Conservation (phyloP, 2,797 vertebrate species). For the Catamblyrhynchus diadema region DNA sequence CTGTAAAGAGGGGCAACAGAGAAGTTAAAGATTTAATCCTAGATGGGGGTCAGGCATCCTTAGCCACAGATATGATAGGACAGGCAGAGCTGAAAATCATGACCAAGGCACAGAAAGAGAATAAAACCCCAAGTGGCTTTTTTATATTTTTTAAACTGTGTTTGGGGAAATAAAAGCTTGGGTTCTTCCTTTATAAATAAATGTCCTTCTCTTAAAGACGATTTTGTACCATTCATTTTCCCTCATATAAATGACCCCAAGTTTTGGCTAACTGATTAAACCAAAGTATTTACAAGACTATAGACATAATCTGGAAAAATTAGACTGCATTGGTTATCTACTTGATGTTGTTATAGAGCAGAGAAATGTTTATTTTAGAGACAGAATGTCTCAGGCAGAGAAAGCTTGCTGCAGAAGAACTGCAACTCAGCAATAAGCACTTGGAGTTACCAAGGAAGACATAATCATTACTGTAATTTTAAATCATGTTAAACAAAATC, state of each 20-base stretch:
- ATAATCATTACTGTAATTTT: background rate
- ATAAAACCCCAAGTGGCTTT: background rate
- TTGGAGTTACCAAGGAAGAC: background rate
- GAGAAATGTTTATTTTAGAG: background rate
- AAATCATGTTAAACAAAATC: conserved; percentile 27
- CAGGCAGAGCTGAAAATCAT: background rate
- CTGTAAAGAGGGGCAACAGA: background rate
- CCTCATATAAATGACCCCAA: background rate
- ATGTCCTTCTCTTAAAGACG: background rate
- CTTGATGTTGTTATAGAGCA: background rate
- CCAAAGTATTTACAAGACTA: background rate
- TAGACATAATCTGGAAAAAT: background rate
- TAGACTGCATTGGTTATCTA: background rate
- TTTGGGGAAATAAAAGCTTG: background rate
- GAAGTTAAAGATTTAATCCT: background rate
- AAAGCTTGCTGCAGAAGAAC: background rate
- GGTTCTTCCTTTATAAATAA: background rate
- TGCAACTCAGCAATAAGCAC: background rate
- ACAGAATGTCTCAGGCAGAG: background rate
- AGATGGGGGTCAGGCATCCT: background rate
- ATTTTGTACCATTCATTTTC: background rate
- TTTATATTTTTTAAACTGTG: background rate
- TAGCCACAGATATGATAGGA: background rate
- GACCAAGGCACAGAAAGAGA: background rate
- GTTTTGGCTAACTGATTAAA: background rate